phyloP scores from a whole-genome alignment of 2,888 invertebrate genomes.

The Tenthredo mesomela region DNA sequence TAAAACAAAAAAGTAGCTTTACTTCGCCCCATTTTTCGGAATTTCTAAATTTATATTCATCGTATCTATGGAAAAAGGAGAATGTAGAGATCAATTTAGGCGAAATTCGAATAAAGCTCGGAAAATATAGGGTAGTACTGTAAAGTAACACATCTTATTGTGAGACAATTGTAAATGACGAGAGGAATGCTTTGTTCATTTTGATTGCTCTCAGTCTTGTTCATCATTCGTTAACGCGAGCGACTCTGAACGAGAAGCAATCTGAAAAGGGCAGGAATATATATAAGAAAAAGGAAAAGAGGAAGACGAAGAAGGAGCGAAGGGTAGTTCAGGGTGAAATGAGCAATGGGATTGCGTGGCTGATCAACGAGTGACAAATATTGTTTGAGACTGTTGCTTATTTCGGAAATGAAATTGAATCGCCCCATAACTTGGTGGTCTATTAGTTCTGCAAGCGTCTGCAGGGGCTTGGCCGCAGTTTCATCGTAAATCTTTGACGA shows the following conservation, averaged over 20 bases:
- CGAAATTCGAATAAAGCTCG: neutral
- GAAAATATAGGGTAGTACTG: neutral
- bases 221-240: neutral
- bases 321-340: neutral
- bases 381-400: constrained; percentile 68
- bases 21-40: neutral
- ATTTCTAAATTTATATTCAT: neutral
- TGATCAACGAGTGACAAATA: neutral
- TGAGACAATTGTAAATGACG: neutral
- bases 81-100: neutral
- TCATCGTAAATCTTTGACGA: constrained; percentile 74
- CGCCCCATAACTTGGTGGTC: constrained; percentile 75
- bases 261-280: no score
- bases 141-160: neutral
- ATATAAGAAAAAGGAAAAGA: neutral
- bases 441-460: constrained; percentile 73
- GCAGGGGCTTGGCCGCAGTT: constrained; percentile 71
- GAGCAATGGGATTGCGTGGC: neutral
- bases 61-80: neutral
- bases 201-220: constrained; percentile 2
- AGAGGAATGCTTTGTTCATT: neutral
- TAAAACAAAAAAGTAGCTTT: neutral
- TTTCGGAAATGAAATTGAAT: constrained; percentile 76
- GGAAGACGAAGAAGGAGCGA: neutral
- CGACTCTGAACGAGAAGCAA: neutral